Base-by-base conservation (phyloP, 2,113 vertebrate species). In the Boleophthalmus pectinirostris region DNA sequence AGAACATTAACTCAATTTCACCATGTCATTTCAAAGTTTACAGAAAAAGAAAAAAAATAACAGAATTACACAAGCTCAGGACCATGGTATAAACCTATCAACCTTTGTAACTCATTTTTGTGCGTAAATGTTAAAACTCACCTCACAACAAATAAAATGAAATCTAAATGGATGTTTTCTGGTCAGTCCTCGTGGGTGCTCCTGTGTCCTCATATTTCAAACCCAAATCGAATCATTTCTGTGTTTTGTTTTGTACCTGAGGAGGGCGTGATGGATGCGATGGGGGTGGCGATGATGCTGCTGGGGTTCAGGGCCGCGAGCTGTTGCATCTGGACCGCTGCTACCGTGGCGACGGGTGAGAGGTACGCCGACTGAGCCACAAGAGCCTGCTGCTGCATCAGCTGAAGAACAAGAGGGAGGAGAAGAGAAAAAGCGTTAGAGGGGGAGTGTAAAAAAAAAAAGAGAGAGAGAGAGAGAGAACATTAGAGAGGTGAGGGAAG, bases 351-450 rank as follows among this genome's bases (percentile, higher is more conserved):
- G 90, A 98, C 95, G 70, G 96, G 96, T 91, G 95, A 97, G 88
- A 98, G 95, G 93, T 98, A 98, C 87, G 96, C 95, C 18, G 95
- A 96, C 92, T 97, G 96, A n/a, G 97, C 96, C 74, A 98, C 95
- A 90, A 98, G 91, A 58, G 96, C 96, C 93, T 98, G 96, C 93
- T 98, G 97, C 93, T 98, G 97, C 94, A 97, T 96, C 86, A 97
- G 85, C 96, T 98, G 90, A 54, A 65, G 38, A 43, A 16, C 2
- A 29, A 4, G 4, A 4, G 29, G 29, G 29, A 80, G 7, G 65
- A 0, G 12, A 45, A 73, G 10, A 20, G 49, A 20, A 15, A 66
- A n/a, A n/a, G n/a, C n/a, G 38, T 53, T 33, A 53, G n/a, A 9
- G 21, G 51, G 53, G 29, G 29, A 29, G 4, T 29, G 29, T 29